phyloP scores from a whole-genome alignment of 2,797 vertebrate species.

The Adelosebastes latens region DNA sequence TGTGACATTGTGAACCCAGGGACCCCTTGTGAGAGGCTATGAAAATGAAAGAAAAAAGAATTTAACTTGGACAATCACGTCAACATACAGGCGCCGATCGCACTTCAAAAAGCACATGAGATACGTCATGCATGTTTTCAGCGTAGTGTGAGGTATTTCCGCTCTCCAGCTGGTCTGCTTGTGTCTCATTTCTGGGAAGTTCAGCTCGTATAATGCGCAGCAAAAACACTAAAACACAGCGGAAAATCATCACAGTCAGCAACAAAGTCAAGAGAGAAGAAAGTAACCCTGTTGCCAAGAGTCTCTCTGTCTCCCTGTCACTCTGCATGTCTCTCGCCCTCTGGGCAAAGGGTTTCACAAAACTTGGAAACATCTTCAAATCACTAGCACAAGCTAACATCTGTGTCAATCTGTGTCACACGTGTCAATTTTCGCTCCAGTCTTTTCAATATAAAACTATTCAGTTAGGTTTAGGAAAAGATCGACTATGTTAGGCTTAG shows the following conservation, averaged over 20 bases:
- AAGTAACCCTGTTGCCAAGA: constrained; percentile 50
- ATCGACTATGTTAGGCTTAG: no score
- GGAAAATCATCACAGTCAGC: constrained; percentile 75
- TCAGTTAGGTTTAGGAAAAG: no score
- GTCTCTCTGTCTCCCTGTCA: constrained; percentile 19
- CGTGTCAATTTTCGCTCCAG: no score
- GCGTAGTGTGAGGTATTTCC: constrained; percentile 57
- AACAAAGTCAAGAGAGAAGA: constrained; percentile 55
- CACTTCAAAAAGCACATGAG: constrained; percentile 34
- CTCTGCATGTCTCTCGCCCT: constrained; percentile 16
- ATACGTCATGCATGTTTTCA: constrained; percentile 35
- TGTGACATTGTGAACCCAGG: constrained; percentile 12
- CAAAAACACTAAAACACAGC: constrained; percentile 57
- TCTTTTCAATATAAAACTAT: no score
- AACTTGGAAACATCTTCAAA: constrained; percentile 50
- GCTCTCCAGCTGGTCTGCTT: constrained; percentile 51
- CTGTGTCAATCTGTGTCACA: constrained; percentile 11
- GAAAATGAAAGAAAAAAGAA: constrained; percentile 5
- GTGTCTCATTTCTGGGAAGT: constrained; percentile 79
- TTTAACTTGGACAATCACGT: not conserved
- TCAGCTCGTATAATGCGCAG: constrained; percentile 51
- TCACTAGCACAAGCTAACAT: constrained; percentile 31
- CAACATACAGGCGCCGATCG: constrained; percentile 22
- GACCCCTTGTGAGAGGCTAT: not conserved
- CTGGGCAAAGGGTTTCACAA: constrained; percentile 31